Conservation (phyloP, 2,113 vertebrate genomes). For the Rhinichthys klamathensis region DNA sequence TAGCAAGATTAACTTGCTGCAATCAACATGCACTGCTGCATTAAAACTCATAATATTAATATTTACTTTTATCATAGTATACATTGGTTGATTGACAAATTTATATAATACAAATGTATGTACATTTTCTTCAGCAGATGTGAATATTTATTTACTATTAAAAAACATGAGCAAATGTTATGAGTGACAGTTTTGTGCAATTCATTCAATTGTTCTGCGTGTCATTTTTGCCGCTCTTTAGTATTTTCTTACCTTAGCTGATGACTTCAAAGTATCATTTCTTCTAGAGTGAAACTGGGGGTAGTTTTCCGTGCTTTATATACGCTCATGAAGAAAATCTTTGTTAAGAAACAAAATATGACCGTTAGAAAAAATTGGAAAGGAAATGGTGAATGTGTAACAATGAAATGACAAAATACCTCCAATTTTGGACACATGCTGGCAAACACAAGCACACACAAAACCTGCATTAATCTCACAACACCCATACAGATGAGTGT, state of each 20-base stretch:
- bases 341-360: slow-evolving; percentile 13
- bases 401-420: background rate
- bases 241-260: slow-evolving; percentile 6
- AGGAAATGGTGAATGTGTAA: slow-evolving; percentile 3
- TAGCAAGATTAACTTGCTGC: background rate
- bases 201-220: background rate
- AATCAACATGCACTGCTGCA: background rate
- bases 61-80: background rate
- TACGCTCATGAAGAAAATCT: slow-evolving; percentile 7
- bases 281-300: background rate
- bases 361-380: background rate
- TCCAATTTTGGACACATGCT: background rate
- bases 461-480: background rate
- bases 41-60: background rate
- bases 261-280: background rate
- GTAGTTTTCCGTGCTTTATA: background rate
- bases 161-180: background rate
- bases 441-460: background rate
- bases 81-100: background rate
- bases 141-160: background rate
- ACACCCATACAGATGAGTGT: background rate
- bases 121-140: background rate
- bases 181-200: background rate
- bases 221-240: background rate
- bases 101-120: background rate